phyloP scores from a whole-genome alignment of 2,797 vertebrate genomes.

The Discoglossus pictus region DNA sequence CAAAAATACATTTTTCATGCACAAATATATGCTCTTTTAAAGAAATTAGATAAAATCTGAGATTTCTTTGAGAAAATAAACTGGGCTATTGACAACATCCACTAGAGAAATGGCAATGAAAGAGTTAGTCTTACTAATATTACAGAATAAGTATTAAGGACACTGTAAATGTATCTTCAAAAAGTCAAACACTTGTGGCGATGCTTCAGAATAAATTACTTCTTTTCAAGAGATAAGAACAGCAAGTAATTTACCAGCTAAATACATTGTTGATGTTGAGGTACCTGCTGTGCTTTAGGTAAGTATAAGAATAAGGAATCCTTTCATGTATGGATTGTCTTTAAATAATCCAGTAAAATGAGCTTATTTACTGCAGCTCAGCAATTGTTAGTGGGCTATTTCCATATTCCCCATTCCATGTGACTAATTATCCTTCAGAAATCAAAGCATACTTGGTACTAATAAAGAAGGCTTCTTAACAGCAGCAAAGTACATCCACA shows the following conservation, averaged over 20 bases:
- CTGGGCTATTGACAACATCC: neutral
- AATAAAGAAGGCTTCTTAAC: neutral
- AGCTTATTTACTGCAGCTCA: conserved; percentile 4
- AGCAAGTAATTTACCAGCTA: conserved; percentile 31
- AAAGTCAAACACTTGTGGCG: conserved; percentile 34
- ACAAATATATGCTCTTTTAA: too few species aligned
- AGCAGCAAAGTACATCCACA: neutral
- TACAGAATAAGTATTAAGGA: conserved; percentile 24
- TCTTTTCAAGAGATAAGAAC: conserved; percentile 9
- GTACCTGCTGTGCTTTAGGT: conserved; percentile 1
- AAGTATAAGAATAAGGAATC: conserved; percentile 3
- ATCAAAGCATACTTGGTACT: neutral
- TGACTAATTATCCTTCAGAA: conserved; percentile 10
- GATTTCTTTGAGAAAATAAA: too few species aligned
- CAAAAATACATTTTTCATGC: too few species aligned
- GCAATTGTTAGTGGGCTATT: conserved; percentile 5
- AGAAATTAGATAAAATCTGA: too few species aligned
- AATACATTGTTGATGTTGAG: conserved; percentile 32
- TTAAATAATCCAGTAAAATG: conserved; percentile 29
- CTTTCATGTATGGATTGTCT: conserved; percentile 25
- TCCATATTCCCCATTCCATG: conserved; percentile 3
- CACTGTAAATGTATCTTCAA: neutral
- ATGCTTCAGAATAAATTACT: conserved; percentile 51
- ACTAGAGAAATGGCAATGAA: neutral
- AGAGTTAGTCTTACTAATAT: conserved; percentile 24